Evolutionary conservation across 2,888 invertebrate species (phyloP).

Genomic region (Mythimna lalbum): DNA sequence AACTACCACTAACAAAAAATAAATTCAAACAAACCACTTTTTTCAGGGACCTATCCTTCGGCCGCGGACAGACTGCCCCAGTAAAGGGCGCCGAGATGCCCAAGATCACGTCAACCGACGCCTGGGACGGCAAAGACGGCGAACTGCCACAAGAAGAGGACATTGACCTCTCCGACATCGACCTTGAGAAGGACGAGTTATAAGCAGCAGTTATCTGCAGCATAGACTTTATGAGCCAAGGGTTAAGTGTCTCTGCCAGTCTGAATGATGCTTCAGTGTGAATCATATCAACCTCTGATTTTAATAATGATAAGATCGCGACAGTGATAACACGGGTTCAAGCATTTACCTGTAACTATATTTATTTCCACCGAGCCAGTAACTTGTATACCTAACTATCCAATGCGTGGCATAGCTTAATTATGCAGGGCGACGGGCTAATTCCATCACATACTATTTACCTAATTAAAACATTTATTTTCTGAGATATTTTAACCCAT

Average conservation of each 20-base stretch:
- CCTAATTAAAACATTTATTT: conserved; percentile 33
- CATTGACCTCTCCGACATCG: conserved; percentile 97
- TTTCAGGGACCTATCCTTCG: conserved; percentile 96
- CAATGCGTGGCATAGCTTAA: conserved; percentile 9
- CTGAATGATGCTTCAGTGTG: conserved; percentile 45
- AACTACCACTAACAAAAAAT: neutral
- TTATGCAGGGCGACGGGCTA: conserved; percentile 13
- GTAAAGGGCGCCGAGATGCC: conserved; percentile 96
- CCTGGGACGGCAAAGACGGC: conserved; percentile 99
- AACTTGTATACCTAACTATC: neutral
- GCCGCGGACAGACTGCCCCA: conserved; percentile 97
- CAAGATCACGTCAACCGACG: conserved; percentile 91
- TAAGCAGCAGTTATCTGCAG: conserved; percentile 77
- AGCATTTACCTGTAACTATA: conserved; percentile 45
- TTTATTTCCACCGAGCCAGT: conserved; percentile 33
- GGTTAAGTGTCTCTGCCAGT: conserved; percentile 45
- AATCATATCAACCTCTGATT: conserved; percentile 52
- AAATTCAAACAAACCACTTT: neutral
- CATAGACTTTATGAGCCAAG: conserved; percentile 36
- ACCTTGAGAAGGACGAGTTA: conserved; percentile 95
- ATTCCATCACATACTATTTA: conserved; percentile 44
- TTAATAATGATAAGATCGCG: conserved; percentile 17
- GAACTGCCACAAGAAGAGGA: conserved; percentile 96
- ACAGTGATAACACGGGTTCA: conserved; percentile 29
- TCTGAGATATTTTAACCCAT: conserved; percentile 39